Evolutionary conservation across 1,140 invertebrate genomes (phyloP), one percentile per base, ranked within the genome.

Genomic region (Ceratitis capitata): DNA sequence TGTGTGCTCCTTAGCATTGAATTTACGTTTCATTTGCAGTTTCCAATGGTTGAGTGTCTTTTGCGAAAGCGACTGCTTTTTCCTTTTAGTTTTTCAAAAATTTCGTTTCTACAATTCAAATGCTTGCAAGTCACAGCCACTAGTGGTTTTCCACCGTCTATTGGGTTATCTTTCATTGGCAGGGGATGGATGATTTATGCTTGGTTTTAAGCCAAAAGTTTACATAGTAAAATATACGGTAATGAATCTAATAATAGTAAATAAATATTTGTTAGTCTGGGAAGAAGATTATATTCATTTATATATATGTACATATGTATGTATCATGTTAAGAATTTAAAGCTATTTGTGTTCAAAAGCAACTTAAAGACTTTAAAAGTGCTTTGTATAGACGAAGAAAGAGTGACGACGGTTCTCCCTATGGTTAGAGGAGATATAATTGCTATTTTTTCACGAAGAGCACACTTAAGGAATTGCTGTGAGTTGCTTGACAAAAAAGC

Each of bases 21-120:
- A 78, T 78, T 47, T 78, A 78, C 39, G 45, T 78, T 78, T 78
- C 69, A 26, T 78, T 78, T 78, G 69, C 69, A 78, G 69, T 78
- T 42, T 78, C 6, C 39, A 47, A 45, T 9, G 14, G 69, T 23
- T 23, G 69, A 42, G 69, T 78, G 69, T 78, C 19, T 78, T 47
- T 78, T 5, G 12, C 69, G 42, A n/a, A 78, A 26, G 69, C 19
- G 45, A 32, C 69, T 42, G 69, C 35, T 45, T 78, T 78, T 64
- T 78, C n/a, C 56, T 26, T 61, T 29, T 29, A 16, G 5, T 19
- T 0, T 56, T 56, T 4, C n/a, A n/a, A n/a, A 45, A 6, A 78
- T 45, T 78, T 78, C 0, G 19, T 39, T 19, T 78, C 16, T 69
- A 3, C 69, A 9, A 78, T 32, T 45, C 35, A 7, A 12, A n/a